Percentiles rank a stretch among this genome's conserved stretches.
phyloP scores from a whole-genome alignment of 2,113 vertebrate species.

The Zapornia atra region DNA sequence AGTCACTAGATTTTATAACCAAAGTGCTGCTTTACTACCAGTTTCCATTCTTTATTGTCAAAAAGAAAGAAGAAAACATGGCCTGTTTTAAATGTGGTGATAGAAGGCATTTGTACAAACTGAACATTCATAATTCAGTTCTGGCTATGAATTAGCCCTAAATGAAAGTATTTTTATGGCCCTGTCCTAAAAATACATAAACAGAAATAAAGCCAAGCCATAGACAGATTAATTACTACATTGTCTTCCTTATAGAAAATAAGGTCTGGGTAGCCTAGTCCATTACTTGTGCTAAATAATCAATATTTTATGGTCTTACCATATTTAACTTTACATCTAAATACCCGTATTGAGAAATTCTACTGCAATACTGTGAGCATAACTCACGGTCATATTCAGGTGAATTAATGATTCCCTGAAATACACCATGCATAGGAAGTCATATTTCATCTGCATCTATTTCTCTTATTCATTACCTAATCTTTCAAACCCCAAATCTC shows the following conservation, averaged over 20 bases:
- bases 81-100: slow-evolving; percentile 36
- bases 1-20: slow-evolving; percentile 72
- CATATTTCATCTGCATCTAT: slow-evolving; percentile 71
- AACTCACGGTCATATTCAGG: slow-evolving; percentile 66
- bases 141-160: slow-evolving; percentile 8
- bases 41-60: slow-evolving; percentile 38
- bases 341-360: slow-evolving; percentile 68
- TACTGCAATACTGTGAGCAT: slow-evolving; percentile 63
- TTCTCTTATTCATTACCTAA: slow-evolving; percentile 73
- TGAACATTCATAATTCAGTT: slow-evolving; percentile 31
- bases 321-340: slow-evolving; percentile 74
- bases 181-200: background rate
- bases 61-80: slow-evolving; percentile 48
- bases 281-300: slow-evolving; percentile 73
- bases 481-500: slow-evolving; percentile 56
- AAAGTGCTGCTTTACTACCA: slow-evolving; percentile 27
- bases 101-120: slow-evolving; percentile 31
- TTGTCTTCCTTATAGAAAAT: slow-evolving; percentile 70
- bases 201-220: slow-evolving; percentile 58
- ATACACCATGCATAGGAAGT: slow-evolving; percentile 58
- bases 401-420: slow-evolving; percentile 75
- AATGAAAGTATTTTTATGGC: slow-evolving; percentile 22
- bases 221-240: slow-evolving; percentile 68
- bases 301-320: slow-evolving; percentile 71
- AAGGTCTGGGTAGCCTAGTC: slow-evolving; percentile 57